Base-by-base conservation (phyloP, 2,888 invertebrate genomes). In the Pinctada fucata region DNA sequence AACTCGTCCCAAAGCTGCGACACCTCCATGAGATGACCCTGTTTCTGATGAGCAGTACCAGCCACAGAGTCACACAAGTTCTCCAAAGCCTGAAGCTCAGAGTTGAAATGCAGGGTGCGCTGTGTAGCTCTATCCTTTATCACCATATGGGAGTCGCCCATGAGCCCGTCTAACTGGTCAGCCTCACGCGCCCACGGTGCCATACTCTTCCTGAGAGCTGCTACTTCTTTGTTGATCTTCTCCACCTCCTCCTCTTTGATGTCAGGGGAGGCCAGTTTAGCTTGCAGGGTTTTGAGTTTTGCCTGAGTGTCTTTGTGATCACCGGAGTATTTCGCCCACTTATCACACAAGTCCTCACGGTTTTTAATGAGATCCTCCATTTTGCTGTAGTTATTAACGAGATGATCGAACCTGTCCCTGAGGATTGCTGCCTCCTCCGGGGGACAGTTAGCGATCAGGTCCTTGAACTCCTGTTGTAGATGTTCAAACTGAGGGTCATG, bases 381-480 rank as follows among this genome's bases (percentile, higher is more conserved):
- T 51, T 91, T 90, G 76, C 96, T 96, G 88, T 96, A 97, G 88
- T 95, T 95, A 68, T 95, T 94, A 16, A 96, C 95, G 73, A 97
- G 93, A 47, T 95, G 94, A 0, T 95, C 95, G 89, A 97, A 97
- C 0, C 95, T 95, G 82, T 96, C 95, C 86, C 95, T 95, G 2
- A 97, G 92, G 0, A 95, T 93, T 76, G 95, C 94, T 0, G 95
- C 95, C 89, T 97, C 97, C 83, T 96, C 95, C 0, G 95, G 95
- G n/a, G 95, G 94, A 95, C 95, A 83, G 94, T 93, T 10, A 94
- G 86, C 86, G 0, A 95, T 95, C 86, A 97, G 94, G 79, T 95
- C 95, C 88, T 97, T 97, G 0, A 97, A 95, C 93, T 97, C 96
- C 85, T 95, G 95, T 86, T 96, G 96, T 84, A 97, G 96, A 2